Evolutionary conservation across 2,888 invertebrate genomes (phyloP).

Genomic region (Nasonovia ribisnigri): DNA sequence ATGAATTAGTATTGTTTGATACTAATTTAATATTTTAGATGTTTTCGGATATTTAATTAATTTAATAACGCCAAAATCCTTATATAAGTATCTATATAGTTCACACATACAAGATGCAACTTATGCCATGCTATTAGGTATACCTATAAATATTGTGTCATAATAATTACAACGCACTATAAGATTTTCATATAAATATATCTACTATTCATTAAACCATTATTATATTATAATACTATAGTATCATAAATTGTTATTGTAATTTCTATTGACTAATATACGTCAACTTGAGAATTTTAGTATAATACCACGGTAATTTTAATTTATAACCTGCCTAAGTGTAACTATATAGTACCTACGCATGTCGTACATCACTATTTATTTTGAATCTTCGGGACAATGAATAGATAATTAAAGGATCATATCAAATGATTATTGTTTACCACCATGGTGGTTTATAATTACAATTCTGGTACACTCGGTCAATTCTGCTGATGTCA

Average conservation of each 20-base stretch:
- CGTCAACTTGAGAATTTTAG: neutral
- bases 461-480: constrained; percentile 30
- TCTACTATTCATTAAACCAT: neutral
- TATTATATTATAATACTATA: constrained; percentile 22
- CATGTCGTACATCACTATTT: constrained; percentile 9
- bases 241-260: constrained; percentile 25
- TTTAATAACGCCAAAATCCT: neutral
- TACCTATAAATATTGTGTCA: constrained; percentile 5
- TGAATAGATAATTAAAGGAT: constrained; percentile 50
- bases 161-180: constrained; percentile 18
- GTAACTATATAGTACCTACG: neutral
- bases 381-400: constrained; percentile 1
- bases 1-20: neutral
- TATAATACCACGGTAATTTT: constrained; percentile 46
- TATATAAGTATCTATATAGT: neutral
- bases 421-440: constrained; percentile 41
- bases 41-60: neutral
- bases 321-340: constrained; percentile 19
- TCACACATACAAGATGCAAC: neutral
- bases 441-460: constrained; percentile 42
- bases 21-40: neutral
- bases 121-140: neutral
- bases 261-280: constrained; percentile 26
- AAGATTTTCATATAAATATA: neutral
- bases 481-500: neutral